Percentiles rank a stretch among this genome's conserved stretches.
Evolutionary conservation across 2,888 invertebrate species (phyloP).

Genomic region (Aquatica leii): DNA sequence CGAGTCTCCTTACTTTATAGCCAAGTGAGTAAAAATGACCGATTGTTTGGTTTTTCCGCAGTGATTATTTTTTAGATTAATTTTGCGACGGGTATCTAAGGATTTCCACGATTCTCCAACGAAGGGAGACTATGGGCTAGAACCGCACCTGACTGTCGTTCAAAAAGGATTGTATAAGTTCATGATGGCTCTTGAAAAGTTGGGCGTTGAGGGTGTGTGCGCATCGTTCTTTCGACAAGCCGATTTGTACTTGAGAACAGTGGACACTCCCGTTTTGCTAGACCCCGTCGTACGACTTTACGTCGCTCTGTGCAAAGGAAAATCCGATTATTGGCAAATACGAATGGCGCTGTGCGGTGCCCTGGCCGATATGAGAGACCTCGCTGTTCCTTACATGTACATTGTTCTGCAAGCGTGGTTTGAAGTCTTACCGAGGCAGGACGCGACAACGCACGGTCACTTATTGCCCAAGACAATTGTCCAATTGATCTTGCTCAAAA

Average conservation of each 20-base stretch:
- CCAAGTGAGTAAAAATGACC: conserved; percentile 6
- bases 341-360: conserved; percentile 11
- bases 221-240: not conserved
- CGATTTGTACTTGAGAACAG: not conserved
- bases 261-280: not conserved
- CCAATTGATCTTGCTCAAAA: conserved; percentile 1
- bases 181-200: not conserved
- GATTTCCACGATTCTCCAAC: not conserved
- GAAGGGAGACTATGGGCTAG: not conserved
- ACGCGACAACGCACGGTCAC: not conserved
- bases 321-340: conserved; percentile 12
- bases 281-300: conserved; percentile 1
- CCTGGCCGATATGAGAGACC: not conserved
- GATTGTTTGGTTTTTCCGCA: not conserved
- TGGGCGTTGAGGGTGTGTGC: not conserved
- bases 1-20: not conserved
- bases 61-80: conserved; percentile 9
- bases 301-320: not conserved
- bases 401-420: conserved; percentile 11
- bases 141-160: not conserved
- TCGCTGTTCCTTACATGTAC: conserved; percentile 7
- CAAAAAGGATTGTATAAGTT: conserved; percentile 5
- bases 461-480: not conserved
- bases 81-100: not conserved
- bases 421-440: conserved; percentile 4